phyloP scores from a whole-genome alignment of 2,888 invertebrate species.

The Lithophane socia region DNA sequence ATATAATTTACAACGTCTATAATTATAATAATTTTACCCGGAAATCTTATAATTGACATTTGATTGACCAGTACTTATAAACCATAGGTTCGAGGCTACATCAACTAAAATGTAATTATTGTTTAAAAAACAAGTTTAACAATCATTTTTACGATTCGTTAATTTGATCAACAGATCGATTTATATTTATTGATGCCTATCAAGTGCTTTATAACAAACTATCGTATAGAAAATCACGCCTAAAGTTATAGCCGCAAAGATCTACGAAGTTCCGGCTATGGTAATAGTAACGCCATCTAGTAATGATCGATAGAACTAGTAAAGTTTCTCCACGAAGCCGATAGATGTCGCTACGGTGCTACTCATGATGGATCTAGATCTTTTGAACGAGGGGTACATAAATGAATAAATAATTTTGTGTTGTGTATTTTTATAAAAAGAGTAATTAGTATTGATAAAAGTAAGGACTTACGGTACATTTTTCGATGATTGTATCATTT shows the following conservation, averaged over 20 bases:
- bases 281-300: slow-evolving; percentile 75
- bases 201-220: slow-evolving; percentile 40
- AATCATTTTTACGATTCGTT: slow-evolving; percentile 61
- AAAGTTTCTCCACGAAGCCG: slow-evolving; percentile 63
- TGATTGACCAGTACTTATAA: slow-evolving; percentile 64
- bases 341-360: slow-evolving; percentile 77
- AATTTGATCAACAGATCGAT: slow-evolving; percentile 54
- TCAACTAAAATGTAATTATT: slow-evolving; percentile 61
- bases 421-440: slow-evolving; percentile 54
- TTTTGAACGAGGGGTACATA: slow-evolving; percentile 69
- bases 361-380: slow-evolving; percentile 38
- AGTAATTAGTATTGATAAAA: slow-evolving; percentile 56
- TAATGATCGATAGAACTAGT: slow-evolving; percentile 69
- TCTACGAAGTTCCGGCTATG: slow-evolving; percentile 12
- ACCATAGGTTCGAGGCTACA: slow-evolving; percentile 63
- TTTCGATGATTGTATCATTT: slow-evolving; percentile 48
- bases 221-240: slow-evolving; percentile 25
- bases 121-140: slow-evolving; percentile 58
- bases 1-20: slow-evolving; percentile 45
- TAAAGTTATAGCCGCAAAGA: slow-evolving; percentile 24
- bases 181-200: slow-evolving; percentile 55
- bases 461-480: slow-evolving; percentile 68
- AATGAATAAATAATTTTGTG: slow-evolving; percentile 64
- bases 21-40: slow-evolving; percentile 63
- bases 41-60: slow-evolving; percentile 68